Evolutionary conservation across 2,797 vertebrate genomes (phyloP).

Genomic region (Enteromius treurensis): DNA sequence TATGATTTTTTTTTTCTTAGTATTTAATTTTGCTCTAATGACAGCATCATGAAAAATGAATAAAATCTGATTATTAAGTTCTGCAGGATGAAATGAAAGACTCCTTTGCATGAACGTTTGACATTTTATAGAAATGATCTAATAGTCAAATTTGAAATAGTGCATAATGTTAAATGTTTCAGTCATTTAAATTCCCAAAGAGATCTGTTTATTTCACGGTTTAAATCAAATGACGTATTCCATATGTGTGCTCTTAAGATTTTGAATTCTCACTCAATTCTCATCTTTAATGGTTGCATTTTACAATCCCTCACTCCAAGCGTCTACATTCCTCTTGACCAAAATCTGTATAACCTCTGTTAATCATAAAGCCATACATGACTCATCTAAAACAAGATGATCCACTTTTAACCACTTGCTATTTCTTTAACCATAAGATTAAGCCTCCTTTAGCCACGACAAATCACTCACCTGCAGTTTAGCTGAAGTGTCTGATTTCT

Average conservation of each 20-base stretch:
- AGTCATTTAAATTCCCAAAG: not conserved
- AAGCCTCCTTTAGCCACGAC: not conserved
- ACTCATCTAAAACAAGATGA: not conserved
- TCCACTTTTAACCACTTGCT: not conserved
- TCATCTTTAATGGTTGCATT: not conserved
- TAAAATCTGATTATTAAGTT: not conserved
- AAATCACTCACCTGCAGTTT: slow-evolving; percentile 89
- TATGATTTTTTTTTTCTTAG: not conserved
- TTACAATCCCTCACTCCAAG: not conserved
- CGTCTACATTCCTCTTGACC: not conserved
- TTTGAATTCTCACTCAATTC: not conserved
- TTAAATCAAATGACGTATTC: not conserved
- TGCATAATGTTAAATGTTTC: not conserved
- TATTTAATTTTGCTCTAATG: slow-evolving; percentile 5
- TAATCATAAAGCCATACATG: slow-evolving; percentile 15
- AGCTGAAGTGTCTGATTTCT: slow-evolving; percentile 86
- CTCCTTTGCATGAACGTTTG: not conserved
- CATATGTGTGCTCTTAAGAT: not conserved
- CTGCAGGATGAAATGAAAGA: not conserved
- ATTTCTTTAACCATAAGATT: not conserved
- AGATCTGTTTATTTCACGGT: not conserved
- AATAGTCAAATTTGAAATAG: not conserved
- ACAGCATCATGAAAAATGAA: not conserved
- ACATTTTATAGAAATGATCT: not conserved
- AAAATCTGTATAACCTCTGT: not conserved